Conservation (phyloP, 1,140 invertebrate species). For the Macrostomum lignano region DNA sequence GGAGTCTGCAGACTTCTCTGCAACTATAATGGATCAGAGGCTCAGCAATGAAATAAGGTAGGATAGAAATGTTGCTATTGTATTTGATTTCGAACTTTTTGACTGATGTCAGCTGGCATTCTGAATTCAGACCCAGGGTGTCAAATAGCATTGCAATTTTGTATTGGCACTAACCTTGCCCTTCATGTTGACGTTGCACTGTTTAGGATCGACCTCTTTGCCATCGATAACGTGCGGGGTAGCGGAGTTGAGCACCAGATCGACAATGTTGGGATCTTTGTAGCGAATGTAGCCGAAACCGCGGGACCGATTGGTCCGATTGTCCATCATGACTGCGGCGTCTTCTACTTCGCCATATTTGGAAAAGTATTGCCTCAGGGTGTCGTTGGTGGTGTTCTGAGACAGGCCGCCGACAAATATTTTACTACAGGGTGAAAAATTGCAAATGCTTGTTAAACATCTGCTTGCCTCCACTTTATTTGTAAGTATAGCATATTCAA, state of each 20-base stretch:
- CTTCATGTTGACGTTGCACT: constrained; percentile 4
- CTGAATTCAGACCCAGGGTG: no score
- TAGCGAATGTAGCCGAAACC: constrained; percentile 11
- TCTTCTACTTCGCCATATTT: constrained; percentile 5
- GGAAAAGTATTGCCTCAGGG: constrained; percentile 1
- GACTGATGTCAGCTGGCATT: no score
- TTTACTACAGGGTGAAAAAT: no score
- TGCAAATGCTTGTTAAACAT: no score
- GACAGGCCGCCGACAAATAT: not conserved
- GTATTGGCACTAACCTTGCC: not conserved
- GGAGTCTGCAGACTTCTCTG: no score
- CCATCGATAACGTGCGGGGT: constrained; percentile 6
- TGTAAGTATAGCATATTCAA: no score
- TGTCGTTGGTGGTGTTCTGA: not conserved
- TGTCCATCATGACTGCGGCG: constrained; percentile 5
- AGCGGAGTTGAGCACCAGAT: constrained; percentile 7
- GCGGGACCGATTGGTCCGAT: constrained; percentile 8
- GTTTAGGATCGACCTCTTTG: constrained; percentile 4
- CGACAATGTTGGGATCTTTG: constrained; percentile 7
- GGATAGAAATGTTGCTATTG: no score
- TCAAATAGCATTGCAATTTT: no score
- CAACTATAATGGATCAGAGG: no score
- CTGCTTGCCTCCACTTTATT: no score
- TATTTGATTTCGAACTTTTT: no score
- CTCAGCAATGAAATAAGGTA: no score